Evolutionary conservation across 2,888 invertebrate genomes (phyloP).

Genomic region (Platerodrilus igneus): DNA sequence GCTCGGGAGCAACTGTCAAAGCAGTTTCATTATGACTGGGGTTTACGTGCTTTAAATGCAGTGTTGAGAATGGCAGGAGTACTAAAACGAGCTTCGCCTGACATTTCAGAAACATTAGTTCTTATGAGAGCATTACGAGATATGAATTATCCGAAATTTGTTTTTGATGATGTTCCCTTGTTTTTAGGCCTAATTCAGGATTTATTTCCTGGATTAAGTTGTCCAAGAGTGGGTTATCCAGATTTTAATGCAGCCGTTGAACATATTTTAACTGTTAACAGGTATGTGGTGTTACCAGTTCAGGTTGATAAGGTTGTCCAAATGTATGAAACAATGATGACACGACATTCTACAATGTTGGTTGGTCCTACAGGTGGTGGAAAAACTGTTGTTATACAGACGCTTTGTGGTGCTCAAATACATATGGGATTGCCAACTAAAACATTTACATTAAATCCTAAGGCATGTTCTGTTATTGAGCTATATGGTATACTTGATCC

Average conservation of each 20-base stretch:
- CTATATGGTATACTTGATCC: slow-evolving; percentile 86
- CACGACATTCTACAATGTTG: slow-evolving; percentile 85
- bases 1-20: slow-evolving; percentile 86
- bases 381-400: slow-evolving; percentile 79
- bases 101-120: slow-evolving; percentile 79
- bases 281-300: slow-evolving; percentile 63
- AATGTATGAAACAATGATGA: slow-evolving; percentile 93
- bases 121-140: slow-evolving; percentile 87
- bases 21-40: slow-evolving; percentile 93
- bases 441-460: slow-evolving; percentile 78
- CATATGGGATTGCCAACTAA: slow-evolving; percentile 74
- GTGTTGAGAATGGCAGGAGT: slow-evolving; percentile 90
- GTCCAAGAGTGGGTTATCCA: slow-evolving; percentile 82
- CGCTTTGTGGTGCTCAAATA: slow-evolving; percentile 73
- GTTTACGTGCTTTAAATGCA: slow-evolving; percentile 83
- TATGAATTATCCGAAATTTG: slow-evolving; percentile 91
- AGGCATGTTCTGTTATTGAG: slow-evolving; percentile 85
- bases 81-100: slow-evolving; percentile 71
- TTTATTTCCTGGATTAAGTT: slow-evolving; percentile 85
- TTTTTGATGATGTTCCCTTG: slow-evolving; percentile 85
- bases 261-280: slow-evolving; percentile 59
- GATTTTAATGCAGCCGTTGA: slow-evolving; percentile 79
- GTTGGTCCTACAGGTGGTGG: slow-evolving; percentile 93
- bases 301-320: slow-evolving; percentile 69
- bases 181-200: slow-evolving; percentile 86